Conservation (phyloP, 1,140 invertebrate genomes). For the Andrena cerasifolii region DNA sequence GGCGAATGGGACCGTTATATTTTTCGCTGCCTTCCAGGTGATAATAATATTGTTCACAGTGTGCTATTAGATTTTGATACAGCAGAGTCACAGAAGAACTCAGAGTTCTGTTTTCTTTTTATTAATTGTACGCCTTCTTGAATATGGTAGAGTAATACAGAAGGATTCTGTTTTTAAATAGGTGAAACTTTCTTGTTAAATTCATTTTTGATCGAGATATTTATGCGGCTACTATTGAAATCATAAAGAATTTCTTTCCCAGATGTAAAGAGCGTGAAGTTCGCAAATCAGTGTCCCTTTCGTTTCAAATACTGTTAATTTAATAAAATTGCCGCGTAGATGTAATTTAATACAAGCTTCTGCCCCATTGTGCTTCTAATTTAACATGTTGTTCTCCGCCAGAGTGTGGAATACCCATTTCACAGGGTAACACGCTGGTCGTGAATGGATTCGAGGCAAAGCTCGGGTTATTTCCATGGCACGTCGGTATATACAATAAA, state of each 20-base stretch:
- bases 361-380: conserved; percentile 12
- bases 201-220: no score
- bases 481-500: conserved; percentile 83
- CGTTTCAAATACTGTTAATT: neutral
- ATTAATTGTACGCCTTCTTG: no score
- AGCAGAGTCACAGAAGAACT: no score
- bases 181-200: no score
- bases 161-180: no score
- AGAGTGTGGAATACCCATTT: conserved; percentile 78
- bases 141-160: neutral
- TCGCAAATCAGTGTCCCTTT: neutral
- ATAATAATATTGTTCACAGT: conserved; percentile 24
- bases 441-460: conserved; percentile 75
- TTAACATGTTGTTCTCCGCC: conserved; percentile 27
- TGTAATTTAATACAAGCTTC: conserved; percentile 2
- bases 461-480: conserved; percentile 83
- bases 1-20: conserved; percentile 62
- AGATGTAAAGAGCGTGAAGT: neutral
- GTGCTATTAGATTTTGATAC: neutral
- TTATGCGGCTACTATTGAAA: no score
- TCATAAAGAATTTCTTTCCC: no score
- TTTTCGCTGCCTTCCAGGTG: conserved; percentile 69
- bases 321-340: neutral
- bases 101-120: no score
- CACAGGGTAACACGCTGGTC: conserved; percentile 73